These are phyloP conservation scores for Pachypeltis micranthus DNA, from an alignment of 1,140 invertebrate genomes.

Conservation along the genomic window DNA sequence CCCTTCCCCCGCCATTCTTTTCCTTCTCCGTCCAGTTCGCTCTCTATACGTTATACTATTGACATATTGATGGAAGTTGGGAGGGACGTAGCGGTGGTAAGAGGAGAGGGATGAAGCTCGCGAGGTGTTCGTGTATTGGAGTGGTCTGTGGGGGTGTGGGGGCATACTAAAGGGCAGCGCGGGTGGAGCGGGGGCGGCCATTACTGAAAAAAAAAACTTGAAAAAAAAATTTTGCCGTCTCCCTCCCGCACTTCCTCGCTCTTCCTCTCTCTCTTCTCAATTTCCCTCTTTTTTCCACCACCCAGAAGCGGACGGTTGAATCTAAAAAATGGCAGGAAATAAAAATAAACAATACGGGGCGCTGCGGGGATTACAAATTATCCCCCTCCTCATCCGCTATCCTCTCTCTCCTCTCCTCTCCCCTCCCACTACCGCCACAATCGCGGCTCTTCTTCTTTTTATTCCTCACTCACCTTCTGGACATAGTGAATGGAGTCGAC, in stretches of 20 bases:
- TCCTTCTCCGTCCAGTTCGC: slow-evolving; percentile 14
- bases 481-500: too few relatives aligned
- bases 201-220: slow-evolving; percentile 42
- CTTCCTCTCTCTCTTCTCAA: slow-evolving; percentile 30
- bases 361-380: slow-evolving; percentile 14
- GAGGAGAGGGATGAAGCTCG: slow-evolving; percentile 12
- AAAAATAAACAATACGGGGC: slow-evolving; percentile 11
- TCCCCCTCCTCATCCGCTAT: not conserved
- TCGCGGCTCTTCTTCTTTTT: too few relatives aligned
- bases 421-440: too few relatives aligned
- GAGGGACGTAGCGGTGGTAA: too few relatives aligned
- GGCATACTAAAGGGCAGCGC: too few relatives aligned
- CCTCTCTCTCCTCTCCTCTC: not conserved
- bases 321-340: slow-evolving; percentile 14
- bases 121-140: too few relatives aligned
- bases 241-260: slow-evolving; percentile 21
- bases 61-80: too few relatives aligned
- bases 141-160: too few relatives aligned
- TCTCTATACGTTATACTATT: slow-evolving; percentile 24
- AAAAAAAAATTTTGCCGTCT: slow-evolving; percentile 39
- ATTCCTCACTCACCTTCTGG: too few relatives aligned
- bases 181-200: slow-evolving; percentile 35
- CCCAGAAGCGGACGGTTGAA: slow-evolving; percentile 21
- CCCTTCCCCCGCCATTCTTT: slow-evolving; percentile 27
- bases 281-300: slow-evolving; percentile 16